Base-by-base conservation (phyloP, 2,888 invertebrate species). In the Cybosia mesomella region DNA sequence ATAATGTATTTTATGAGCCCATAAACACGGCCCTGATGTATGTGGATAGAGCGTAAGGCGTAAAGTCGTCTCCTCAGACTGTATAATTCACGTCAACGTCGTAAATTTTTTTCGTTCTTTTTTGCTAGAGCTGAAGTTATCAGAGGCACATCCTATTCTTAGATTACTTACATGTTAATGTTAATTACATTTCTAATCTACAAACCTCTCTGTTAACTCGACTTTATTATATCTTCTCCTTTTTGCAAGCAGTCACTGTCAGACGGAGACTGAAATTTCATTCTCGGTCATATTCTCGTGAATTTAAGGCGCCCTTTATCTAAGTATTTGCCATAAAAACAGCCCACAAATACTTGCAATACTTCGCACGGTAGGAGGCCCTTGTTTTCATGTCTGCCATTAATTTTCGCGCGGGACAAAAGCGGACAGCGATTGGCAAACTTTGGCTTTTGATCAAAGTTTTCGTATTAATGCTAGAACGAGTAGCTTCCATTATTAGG, bases 401-500 rank as follows among this genome's bases (percentile, higher is more conserved):
- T 88, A 89, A 86, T 88, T 85, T 83, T 71, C 65, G 74, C 43
- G 67, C 28, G 67, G 71, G 59, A 70, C 84, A 89, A 90, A 84
- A 85, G 81, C 75, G 77, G 79, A 75, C 82, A 79, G 78, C 88
- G 89, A 89, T 91, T 89, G 90, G 89, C 83, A 87, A 91, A 91
- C 83, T 91, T 89, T 72, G 76, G 70, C 85, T 83, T 86, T 85
- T 85, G 84, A 84, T 85, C 82, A 84, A 91, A 91, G 81, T 90
- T 90, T 86, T 86, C 88, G 87, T 89, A 91, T 91, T 89, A 90
- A 91, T 90, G 84, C 34, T 67, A 66, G 54, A 75, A 81, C 58
- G 68, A 81, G 71, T 78, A 78, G 76, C 78, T 76, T 68, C 73
- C 79, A 70, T 68, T 78, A 75, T 78, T 58, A 71, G 73, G 64